Conservation (phyloP, 92 coral and sea anemone genomes). For the Epizoanthus ramosus region DNA sequence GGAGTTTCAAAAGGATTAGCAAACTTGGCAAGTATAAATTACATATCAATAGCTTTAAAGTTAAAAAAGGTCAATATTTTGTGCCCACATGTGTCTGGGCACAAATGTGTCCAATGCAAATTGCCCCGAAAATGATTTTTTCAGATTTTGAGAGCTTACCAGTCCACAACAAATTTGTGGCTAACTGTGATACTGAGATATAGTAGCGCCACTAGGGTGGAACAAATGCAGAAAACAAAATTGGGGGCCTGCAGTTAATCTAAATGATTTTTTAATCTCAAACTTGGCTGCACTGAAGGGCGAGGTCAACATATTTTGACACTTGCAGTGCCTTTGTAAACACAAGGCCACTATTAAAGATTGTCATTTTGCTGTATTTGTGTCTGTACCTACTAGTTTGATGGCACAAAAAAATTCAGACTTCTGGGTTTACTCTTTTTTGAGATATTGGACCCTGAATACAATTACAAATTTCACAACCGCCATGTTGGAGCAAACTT, state of each 20-base stretch:
- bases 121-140: background rate
- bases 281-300: background rate
- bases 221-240: too few relatives aligned
- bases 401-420: slow-evolving; percentile 5
- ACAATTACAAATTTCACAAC: background rate
- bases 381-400: background rate
- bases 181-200: too few relatives aligned
- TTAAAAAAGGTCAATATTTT: background rate
- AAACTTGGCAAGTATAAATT: background rate
- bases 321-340: background rate
- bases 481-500: background rate
- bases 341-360: background rate
- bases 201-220: too few relatives aligned
- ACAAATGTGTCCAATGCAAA: background rate
- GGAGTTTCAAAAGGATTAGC: too few relatives aligned
- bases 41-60: slow-evolving; percentile 3
- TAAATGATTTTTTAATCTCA: background rate
- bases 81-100: too few relatives aligned
- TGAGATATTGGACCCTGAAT: background rate
- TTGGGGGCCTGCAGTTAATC: too few relatives aligned
- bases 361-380: background rate
- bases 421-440: background rate
- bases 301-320: too few relatives aligned
- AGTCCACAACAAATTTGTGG: background rate
- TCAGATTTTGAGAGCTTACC: background rate